A percentile compares a stretch with the other conserved stretches of the same genome.
These are phyloP conservation scores for Salmo trutta DNA, from an alignment of 2,797 vertebrate species.

Conservation along the genomic window DNA sequence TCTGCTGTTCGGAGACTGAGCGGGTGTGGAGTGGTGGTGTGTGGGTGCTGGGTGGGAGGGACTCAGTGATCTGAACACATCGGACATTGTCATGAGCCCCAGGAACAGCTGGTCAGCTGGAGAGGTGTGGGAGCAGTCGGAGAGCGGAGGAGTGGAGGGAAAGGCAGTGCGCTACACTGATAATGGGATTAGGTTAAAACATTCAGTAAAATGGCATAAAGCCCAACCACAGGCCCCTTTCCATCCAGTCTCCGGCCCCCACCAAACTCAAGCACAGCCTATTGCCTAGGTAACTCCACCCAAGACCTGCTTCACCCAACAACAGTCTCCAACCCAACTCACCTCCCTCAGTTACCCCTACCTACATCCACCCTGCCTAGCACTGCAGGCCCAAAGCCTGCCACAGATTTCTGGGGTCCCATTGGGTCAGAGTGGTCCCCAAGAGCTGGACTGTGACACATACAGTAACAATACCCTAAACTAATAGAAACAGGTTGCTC, in stretches of 20 bases:
- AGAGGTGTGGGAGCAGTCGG: slow-evolving; percentile 72
- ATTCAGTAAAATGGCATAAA: slow-evolving; percentile 69
- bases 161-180: slow-evolving; percentile 83
- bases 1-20: slow-evolving; percentile 74
- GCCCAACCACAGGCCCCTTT: slow-evolving; percentile 52
- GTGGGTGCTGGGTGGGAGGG: slow-evolving; percentile 46
- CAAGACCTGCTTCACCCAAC: background rate
- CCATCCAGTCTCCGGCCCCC: slow-evolving; percentile 26
- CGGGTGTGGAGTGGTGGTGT: slow-evolving; percentile 4
- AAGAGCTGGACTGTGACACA: no score
- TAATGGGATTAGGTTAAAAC: slow-evolving; percentile 87
- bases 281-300: slow-evolving; percentile 19
- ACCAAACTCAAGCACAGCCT: slow-evolving; percentile 27
- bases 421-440: background rate
- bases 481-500: background rate
- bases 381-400: background rate
- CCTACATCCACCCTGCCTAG: background rate
- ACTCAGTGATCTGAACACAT: slow-evolving; percentile 91
- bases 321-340: slow-evolving; percentile 23
- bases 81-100: slow-evolving; percentile 93
- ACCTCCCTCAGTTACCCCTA: background rate
- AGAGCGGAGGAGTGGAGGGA: slow-evolving; percentile 69
- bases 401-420: background rate
- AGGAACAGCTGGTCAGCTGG: slow-evolving; percentile 99
- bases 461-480: background rate